Base-by-base conservation (phyloP, 2,888 invertebrate species). In the Hirtodrosophila cameraria region DNA sequence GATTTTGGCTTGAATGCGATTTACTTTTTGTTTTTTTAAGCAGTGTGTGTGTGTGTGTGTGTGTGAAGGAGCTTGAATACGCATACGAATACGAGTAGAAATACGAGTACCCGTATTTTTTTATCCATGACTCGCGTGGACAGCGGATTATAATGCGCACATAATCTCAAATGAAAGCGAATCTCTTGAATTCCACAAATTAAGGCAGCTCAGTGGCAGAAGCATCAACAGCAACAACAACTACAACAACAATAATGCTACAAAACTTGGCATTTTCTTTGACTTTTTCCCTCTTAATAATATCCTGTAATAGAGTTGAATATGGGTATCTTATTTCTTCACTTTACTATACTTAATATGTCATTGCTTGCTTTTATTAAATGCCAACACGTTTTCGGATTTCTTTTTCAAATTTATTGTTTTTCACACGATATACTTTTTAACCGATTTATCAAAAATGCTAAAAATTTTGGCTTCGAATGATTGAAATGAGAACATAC, bases 131-230 rank as follows among this genome's bases (percentile, higher is more conserved):
- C 41, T 71, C 38, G 49, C 54, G 41, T 66, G 61, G 61, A 55
- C 60, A 58, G 61, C 67, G 79, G 82, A 85, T 82, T 85, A 82
- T 80, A 80, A 75, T 78, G 53, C 72, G 60, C 57, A 67, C 46
- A 80, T 80, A 73, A 83, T 85, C 83, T 63, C 46, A 71, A 77
- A 78, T 80, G 78, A 80, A 83, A 80, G 86, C 77, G 69, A 83
- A 83, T 83, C 64, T 78, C 80, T 74, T 64, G 80, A 85, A 80
- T 83, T 83, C 82, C 86, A 50, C 73, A 85, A 83, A 85, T 77
- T 80, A 82, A 68, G 69, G 58, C 63, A 65, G 61, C 48, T 58
- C 53, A 50, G 52, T 36, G 16, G 35, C 38, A 49, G n/a, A 43
- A 36, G 31, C 41, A 49, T 8, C 30, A 43, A 36, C 25, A 45